phyloP scores from a whole-genome alignment of 92 coral and sea anemone species.

The Paragorgia papillata region DNA sequence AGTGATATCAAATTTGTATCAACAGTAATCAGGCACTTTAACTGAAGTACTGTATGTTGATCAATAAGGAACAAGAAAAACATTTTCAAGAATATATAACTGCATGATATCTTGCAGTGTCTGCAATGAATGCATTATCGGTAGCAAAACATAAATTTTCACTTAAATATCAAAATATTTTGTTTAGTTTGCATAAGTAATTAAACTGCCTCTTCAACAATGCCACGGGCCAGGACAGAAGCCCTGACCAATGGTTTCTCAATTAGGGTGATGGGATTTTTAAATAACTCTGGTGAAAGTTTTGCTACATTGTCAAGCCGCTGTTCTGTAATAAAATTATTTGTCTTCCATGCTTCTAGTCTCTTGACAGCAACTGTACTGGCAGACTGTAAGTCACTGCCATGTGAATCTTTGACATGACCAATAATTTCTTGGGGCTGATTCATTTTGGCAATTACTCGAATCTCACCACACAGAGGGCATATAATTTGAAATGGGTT shows the following conservation, averaged over 20 bases:
- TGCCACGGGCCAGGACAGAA: constrained; percentile 76
- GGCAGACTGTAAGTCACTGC: not conserved
- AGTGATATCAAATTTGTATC: no score
- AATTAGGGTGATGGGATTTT: not conserved
- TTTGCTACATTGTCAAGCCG: constrained; percentile 42
- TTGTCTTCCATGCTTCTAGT: constrained; percentile 52
- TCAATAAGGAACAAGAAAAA: no score
- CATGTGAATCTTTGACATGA: constrained; percentile 56
- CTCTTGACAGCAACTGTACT: constrained; percentile 30
- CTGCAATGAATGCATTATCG: no score
- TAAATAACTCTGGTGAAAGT: constrained; percentile 44
- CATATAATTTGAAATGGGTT: constrained; percentile 60
- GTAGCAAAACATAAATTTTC: not conserved
- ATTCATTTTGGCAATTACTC: constrained; percentile 44
- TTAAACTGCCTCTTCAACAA: constrained; percentile 59
- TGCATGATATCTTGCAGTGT: no score
- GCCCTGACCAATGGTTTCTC: constrained; percentile 68
- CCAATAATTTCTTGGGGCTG: constrained; percentile 36
- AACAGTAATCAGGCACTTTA: no score
- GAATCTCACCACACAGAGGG: constrained; percentile 53
- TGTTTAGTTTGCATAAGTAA: not conserved
- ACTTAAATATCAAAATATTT: no score
- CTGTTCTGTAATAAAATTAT: constrained; percentile 55
- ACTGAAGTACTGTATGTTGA: no score
- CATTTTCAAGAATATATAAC: no score